phyloP scores from a whole-genome alignment of 1,140 invertebrate genomes.

The Nymphalis io region DNA sequence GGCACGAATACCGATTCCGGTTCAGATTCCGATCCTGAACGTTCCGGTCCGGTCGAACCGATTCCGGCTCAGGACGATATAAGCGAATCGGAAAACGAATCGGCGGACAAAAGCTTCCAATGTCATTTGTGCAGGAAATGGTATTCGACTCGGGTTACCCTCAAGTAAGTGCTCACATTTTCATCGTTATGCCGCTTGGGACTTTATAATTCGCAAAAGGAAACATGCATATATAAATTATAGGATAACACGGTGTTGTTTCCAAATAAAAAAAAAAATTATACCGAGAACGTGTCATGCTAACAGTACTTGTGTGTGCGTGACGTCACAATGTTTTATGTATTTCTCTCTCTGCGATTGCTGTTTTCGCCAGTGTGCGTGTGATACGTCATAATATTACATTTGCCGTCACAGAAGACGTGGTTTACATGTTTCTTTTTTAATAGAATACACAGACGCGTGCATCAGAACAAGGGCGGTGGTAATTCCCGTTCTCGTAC shows the following conservation, averaged over 20 bases:
- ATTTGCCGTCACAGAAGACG: too few species aligned
- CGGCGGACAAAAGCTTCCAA: constrained; percentile 75
- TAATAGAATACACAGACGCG: constrained; percentile 69
- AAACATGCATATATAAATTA: too few species aligned
- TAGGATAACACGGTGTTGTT: too few species aligned
- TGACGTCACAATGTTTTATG: neutral
- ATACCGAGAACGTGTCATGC: too few species aligned
- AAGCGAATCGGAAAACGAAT: constrained; percentile 73
- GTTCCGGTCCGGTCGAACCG: constrained; percentile 28
- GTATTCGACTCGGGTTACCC: constrained; percentile 74
- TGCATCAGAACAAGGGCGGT: constrained; percentile 62
- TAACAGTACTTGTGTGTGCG: too few species aligned
- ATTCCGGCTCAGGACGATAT: constrained; percentile 53
- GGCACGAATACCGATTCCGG: constrained; percentile 50
- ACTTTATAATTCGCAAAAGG: too few species aligned
- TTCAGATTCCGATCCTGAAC: constrained; percentile 51
- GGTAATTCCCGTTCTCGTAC: constrained; percentile 50
- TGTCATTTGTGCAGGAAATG: constrained; percentile 75
- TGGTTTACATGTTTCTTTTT: neutral
- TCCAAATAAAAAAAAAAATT: too few species aligned
- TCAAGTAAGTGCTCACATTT: constrained; percentile 69
- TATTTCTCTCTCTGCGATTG: neutral
- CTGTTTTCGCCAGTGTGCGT: neutral
- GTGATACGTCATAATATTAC: too few species aligned
- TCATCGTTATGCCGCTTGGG: too few species aligned